phyloP scores from a whole-genome alignment of 2,888 invertebrate species.

The Tenodera sinensis region DNA sequence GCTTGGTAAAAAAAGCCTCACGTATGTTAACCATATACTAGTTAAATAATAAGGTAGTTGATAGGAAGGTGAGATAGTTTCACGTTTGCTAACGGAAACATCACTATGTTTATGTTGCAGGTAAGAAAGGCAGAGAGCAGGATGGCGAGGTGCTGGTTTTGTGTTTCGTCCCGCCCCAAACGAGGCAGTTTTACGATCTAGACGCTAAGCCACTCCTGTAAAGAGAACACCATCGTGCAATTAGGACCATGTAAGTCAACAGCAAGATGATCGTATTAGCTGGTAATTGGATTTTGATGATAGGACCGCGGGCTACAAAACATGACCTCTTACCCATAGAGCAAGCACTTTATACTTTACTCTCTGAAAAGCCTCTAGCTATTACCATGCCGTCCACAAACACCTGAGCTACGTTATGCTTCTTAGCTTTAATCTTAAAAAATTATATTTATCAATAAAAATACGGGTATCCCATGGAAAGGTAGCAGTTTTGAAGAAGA shows the following conservation, averaged over 20 bases:
- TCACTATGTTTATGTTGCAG: neutral
- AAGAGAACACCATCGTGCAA: neutral
- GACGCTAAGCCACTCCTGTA: neutral
- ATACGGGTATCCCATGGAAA: too few species aligned
- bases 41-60: neutral
- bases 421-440: too few species aligned
- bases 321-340: neutral
- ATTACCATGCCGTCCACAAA: too few species aligned
- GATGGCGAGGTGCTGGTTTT: neutral
- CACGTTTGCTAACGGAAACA: neutral
- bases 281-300: neutral
- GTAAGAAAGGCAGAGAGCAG: neutral
- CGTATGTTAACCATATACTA: neutral
- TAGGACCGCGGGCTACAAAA: neutral
- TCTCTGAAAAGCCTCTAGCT: neutral
- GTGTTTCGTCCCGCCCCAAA: neutral
- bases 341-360: neutral
- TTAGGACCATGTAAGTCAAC: neutral
- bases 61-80: neutral
- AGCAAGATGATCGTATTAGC: neutral
- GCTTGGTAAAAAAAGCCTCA: too few species aligned
- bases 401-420: too few species aligned
- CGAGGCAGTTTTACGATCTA: neutral
- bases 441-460: too few species aligned
- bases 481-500: too few species aligned